Conservation (phyloP, 2,797 vertebrate species). For the Trachops cirrhosus region DNA sequence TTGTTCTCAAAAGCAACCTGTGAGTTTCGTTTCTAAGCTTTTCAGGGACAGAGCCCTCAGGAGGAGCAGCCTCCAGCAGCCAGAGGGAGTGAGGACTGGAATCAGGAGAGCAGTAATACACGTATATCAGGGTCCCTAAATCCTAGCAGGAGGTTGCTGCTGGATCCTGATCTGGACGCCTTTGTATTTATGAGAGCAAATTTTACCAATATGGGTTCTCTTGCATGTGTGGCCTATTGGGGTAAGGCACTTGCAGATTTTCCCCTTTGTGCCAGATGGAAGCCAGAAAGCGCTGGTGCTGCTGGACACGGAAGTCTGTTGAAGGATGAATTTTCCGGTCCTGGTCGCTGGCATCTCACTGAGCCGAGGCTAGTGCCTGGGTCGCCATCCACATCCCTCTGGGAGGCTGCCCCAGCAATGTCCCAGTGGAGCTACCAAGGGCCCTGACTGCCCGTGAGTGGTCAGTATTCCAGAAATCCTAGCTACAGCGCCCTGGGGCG, state of each 20-base stretch:
- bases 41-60: neutral
- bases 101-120: neutral
- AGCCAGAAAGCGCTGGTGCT: neutral
- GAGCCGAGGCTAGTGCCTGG: neutral
- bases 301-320: rapidly evolving
- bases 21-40: neutral
- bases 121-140: neutral
- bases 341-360: neutral
- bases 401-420: rapidly evolving
- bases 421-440: rapidly evolving
- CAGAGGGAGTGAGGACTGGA: neutral
- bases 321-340: neutral
- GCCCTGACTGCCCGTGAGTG: neutral
- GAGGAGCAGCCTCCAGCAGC: neutral
- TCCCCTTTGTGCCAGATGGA: neutral
- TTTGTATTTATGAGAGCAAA: neutral
- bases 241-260: neutral
- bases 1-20: neutral
- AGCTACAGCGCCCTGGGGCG: rapidly evolving
- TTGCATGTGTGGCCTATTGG: neutral
- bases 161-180: neutral
- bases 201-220: neutral
- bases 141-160: neutral
- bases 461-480: neutral
- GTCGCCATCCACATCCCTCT: neutral